These are phyloP conservation scores for Denticeps clupeoides DNA, from an alignment of 2,797 vertebrate species.

Conservation along the genomic window DNA sequence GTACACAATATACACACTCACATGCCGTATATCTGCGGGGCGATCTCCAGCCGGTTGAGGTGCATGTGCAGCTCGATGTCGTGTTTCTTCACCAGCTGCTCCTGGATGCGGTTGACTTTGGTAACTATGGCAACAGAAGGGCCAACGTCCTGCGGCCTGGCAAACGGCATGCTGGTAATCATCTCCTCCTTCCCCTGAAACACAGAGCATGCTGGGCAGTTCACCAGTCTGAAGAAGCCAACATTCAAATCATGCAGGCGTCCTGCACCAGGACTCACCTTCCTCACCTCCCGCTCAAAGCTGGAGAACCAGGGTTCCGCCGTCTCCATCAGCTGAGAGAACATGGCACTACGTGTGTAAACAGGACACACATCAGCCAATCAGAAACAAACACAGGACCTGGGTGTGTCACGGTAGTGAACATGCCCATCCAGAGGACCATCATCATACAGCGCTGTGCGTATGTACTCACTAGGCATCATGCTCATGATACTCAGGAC, in stretches of 20 bases:
- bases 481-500: slow-evolving; percentile 85
- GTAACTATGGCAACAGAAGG: slow-evolving; percentile 94
- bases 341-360: slow-evolving; percentile 80
- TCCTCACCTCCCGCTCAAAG: slow-evolving; percentile 86
- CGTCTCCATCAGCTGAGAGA: slow-evolving; percentile 92
- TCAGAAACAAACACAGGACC: slow-evolving; percentile 6
- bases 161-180: slow-evolving; percentile 87
- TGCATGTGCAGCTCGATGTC: slow-evolving; percentile 95
- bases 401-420: background rate
- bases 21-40: slow-evolving; percentile 97
- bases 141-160: slow-evolving; percentile 86
- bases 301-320: slow-evolving; percentile 97
- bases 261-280: slow-evolving; percentile 59
- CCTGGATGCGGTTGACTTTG: slow-evolving; percentile 97
- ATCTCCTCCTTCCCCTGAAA: slow-evolving; percentile 84
- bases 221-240: background rate
- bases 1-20: slow-evolving; percentile 58
- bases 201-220: background rate
- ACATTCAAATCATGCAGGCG: no score
- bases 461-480: slow-evolving; percentile 84
- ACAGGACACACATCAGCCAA: no score
- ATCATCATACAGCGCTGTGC: no score
- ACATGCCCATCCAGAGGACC: background rate
- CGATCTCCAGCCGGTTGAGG: slow-evolving; percentile 92
- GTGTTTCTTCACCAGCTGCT: slow-evolving; percentile 94